Percentiles rank a stretch among this genome's conserved stretches.
phyloP scores from a whole-genome alignment of 2,797 vertebrate genomes.

The Tapera naevia region DNA sequence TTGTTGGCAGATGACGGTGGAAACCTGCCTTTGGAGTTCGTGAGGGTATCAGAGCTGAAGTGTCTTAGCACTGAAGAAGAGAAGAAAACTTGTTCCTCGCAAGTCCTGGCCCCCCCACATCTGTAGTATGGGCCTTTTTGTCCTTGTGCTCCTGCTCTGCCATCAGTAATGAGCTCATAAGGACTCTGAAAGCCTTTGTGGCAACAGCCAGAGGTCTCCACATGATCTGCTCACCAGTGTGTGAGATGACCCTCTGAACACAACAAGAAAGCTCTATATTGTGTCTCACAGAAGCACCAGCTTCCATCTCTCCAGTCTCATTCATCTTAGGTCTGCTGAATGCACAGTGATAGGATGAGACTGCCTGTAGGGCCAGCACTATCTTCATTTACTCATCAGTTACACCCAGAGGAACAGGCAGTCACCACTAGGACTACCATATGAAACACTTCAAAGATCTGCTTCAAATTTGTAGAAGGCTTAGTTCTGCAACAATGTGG shows the following conservation, averaged over 20 bases:
- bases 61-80: not conserved
- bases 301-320: not conserved
- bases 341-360: not conserved
- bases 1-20: not conserved
- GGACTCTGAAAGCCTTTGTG: not conserved
- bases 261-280: not conserved
- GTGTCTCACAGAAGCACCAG: not conserved
- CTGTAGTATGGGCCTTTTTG: not conserved
- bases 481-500: not conserved
- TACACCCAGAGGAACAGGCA: not conserved
- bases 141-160: not conserved
- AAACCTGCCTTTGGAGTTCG: not conserved
- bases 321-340: not conserved
- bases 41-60: not conserved
- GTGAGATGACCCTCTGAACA: not conserved
- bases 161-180: not conserved
- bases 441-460: not conserved
- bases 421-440: not conserved
- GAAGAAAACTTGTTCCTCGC: not conserved
- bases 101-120: not conserved
- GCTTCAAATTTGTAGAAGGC: not conserved
- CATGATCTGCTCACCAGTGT: accelerated
- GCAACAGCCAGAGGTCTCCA: not conserved
- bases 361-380: not conserved
- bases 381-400: not conserved